Percentiles rank a stretch among this genome's conserved stretches.
phyloP scores from a whole-genome alignment of 2,113 vertebrate species.

The Pyxicephalus adspersus region DNA sequence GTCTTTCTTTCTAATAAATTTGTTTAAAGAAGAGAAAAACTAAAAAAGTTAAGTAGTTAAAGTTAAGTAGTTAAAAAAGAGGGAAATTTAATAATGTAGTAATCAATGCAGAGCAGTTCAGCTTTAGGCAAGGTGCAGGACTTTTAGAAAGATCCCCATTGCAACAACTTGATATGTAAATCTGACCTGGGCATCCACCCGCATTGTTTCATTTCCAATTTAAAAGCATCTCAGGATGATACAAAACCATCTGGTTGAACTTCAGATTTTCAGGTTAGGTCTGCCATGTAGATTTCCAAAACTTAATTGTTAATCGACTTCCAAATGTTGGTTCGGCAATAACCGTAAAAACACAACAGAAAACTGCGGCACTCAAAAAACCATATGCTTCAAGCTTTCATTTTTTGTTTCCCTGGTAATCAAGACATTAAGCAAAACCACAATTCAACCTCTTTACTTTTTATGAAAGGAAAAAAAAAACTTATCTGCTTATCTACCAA shows the following conservation, averaged over 20 bases:
- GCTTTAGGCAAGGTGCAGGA: not conserved
- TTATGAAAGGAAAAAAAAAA: conserved; percentile 28
- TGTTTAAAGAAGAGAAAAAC: no score
- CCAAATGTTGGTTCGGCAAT: conserved; percentile 55
- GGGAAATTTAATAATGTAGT: no score
- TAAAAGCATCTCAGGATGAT: conserved; percentile 32
- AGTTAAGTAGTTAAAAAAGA: no score
- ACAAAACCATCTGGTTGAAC: conserved; percentile 47
- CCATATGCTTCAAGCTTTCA: conserved; percentile 48
- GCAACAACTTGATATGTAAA: conserved; percentile 19
- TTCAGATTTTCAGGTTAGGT: conserved; percentile 55
- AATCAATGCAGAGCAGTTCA: no score
- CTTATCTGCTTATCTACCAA: not conserved
- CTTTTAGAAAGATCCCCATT: not conserved
- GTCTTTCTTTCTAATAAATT: no score
- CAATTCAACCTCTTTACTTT: conserved; percentile 32
- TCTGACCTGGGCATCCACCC: conserved; percentile 26
- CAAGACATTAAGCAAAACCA: conserved; percentile 49
- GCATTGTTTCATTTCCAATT: conserved; percentile 33
- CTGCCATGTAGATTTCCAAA: conserved; percentile 53
- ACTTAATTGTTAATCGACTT: conserved; percentile 49
- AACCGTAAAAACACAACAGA: conserved; percentile 53
- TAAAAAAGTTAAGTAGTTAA: no score
- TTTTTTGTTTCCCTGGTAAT: conserved; percentile 44
- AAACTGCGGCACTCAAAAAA: conserved; percentile 50